Base-by-base conservation (phyloP, 2,797 vertebrate genomes). In the Tapera naevia region DNA sequence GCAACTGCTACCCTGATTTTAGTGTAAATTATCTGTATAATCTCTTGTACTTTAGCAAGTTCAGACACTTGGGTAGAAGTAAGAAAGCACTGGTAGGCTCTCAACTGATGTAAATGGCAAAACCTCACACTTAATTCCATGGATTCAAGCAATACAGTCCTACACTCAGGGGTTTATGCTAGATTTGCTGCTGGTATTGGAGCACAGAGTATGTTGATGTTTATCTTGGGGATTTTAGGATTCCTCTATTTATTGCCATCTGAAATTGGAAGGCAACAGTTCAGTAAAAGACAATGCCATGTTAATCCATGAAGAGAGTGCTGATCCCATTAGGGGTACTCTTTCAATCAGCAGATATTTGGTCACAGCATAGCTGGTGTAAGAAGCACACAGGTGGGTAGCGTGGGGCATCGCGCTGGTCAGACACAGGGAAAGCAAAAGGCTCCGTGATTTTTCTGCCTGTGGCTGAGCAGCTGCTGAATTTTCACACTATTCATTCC, bases 351-450 rank as follows among this genome's bases (percentile, higher is more conserved):
- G 14, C 19, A 69, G 50, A 24, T 4, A 2, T 32, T 70, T 50
- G 70, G 2, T 32, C 25, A 24, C 46, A 74, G 10, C 33, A 11
- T 22, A 37, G 58, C 50, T 58, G 3, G 12, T 53, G 13, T 3
- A 5, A 27, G 37, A 9, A 35, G 25, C 12, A 3, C 2, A 8
- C 30, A 4, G 74, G 4, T 4, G 33, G 17, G 17, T n/a, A 22
- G 30, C 17, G 17, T 5, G 37, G 23, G 9, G 17, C 7, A 11
- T 1, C 0, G 6, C 11, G 10, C 37, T 35, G 33, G 14, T 17
- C 8, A 54, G 33, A 32, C 17, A 14, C 33, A 39, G 30, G 12
- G 32, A 27, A 16, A 70, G 18, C 66, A 65, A 16, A 4, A 62
- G 88, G 39, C 15, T 65, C 37, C 28, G 32, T 56, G 41, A 8